Base-by-base conservation (phyloP, 1,140 invertebrate species). In the Anthonomus grandis region DNA sequence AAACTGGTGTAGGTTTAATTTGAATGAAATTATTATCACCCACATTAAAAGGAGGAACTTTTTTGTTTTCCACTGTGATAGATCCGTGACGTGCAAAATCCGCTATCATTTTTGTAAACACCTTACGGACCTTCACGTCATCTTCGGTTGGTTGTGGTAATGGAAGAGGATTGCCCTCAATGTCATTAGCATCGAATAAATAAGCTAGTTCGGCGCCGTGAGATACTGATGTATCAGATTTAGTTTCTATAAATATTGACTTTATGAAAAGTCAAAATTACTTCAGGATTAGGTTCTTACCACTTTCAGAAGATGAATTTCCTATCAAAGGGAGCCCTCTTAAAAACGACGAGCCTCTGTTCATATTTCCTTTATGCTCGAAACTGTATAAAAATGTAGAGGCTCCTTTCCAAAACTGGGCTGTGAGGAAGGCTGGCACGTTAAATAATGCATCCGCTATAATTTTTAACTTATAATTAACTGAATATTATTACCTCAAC, bases 331-430 rank as follows among this genome's bases (percentile, higher is more conserved):
- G 79, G 2, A 83, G 68, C 4, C 84, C 85, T 13, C 71, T 70
- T 1, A 89, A 69, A 62, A 89, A 87, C 37, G 77, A 75, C 6
- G 76, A 75, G 4, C 83, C 83, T 46, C 78, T 79, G 9, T 75
- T 81, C 22, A 76, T 72, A 44, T 81, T 84, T 6, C 82, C 80
- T 8, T 76, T 72, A 55, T 88, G 82, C 50, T 90, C 86, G 64
- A 90, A 89, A 64, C 83, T 84, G 65, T 89, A 90, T 18, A 89
- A 74, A 63, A 79, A 87, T 0, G 84, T 76, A 0, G 81, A 77
- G 0, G 79, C 77, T 2, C 73, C 69, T 36, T 76, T 74, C 86
- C 86, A 89, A 5, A 81, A 73, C 31, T 82, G 71, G 0, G 81
- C 82, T 5, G 83, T 86, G 12, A 87, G 68, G 63, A 86, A 86